phyloP scores from a whole-genome alignment of 1,140 invertebrate genomes.

The Melipona quadrifasciata region DNA sequence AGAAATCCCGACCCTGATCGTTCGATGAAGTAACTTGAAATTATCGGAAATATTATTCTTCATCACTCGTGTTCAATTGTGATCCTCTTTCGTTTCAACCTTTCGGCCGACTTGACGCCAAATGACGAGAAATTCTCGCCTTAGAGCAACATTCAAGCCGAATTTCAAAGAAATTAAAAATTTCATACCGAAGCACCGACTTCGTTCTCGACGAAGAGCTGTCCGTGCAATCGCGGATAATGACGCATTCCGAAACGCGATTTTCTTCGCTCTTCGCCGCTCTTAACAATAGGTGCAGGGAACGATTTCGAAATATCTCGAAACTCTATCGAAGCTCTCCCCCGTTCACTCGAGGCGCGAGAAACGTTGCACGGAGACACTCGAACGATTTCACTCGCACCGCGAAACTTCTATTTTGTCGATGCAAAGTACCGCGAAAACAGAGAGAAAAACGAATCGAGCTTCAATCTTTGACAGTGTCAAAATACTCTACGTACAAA shows the following conservation, averaged over 20 bases:
- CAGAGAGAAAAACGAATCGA: neutral
- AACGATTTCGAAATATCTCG: slow-evolving; percentile 66
- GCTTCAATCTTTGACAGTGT: too few species aligned
- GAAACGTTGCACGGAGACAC: slow-evolving; percentile 61
- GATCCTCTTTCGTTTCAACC: too few species aligned
- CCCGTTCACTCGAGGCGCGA: slow-evolving; percentile 57
- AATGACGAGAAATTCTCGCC: too few species aligned
- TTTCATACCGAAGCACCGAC: neutral
- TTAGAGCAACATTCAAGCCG: too few species aligned
- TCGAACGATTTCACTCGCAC: slow-evolving; percentile 65
- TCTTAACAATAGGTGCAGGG: slow-evolving; percentile 52
- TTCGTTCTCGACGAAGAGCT: too few species aligned
- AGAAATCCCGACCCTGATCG: too few species aligned
- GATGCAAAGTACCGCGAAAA: slow-evolving; percentile 35
- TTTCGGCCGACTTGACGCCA: too few species aligned
- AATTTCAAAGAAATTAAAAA: too few species aligned
- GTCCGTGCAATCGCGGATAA: neutral
- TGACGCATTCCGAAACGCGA: neutral
- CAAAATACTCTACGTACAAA: too few species aligned
- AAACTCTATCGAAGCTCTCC: slow-evolving; percentile 67
- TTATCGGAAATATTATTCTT: too few species aligned
- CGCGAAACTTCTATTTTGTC: slow-evolving; percentile 73
- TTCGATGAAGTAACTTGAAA: too few species aligned
- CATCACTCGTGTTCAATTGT: too few species aligned
- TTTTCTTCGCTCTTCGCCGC: slow-evolving; percentile 23